Base-by-base conservation (phyloP, 2,797 vertebrate species). In the Argyrosomus regius region DNA sequence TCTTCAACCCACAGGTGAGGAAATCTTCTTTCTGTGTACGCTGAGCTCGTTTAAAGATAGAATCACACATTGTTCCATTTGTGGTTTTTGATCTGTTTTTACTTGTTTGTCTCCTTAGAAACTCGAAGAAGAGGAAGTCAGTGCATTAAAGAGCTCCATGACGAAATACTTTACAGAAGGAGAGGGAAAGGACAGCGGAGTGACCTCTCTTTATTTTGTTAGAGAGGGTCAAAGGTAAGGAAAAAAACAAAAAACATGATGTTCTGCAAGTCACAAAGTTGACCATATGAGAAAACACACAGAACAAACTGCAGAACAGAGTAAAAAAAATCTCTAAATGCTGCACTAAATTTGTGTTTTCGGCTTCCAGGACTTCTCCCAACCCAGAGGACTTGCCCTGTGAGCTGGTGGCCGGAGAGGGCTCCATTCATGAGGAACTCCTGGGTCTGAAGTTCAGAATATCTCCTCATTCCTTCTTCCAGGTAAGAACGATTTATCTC, bases 391-490 rank as follows among this genome's bases (percentile, higher is more conserved):
- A 97, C 83, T 75, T 99, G 79, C 96, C 97, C 22, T 95, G 97
- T 86, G 97, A 99, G 81, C 96, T 97, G 0, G 92, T 99, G 69
- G 92, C 95, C 8, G 98, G 98, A 68, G 96, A 98, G 14, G 87
- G 88, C 66, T 96, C 95, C 90, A 99, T 99, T 68, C 94, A 96
- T 0, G 98, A 99, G 89, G 96, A 99, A 63, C 93, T 99, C 59
- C 95, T 99, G n/a, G 97, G 97, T 8, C 89, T 99, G 1, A 96
- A 95, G 72, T 99, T 99, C 84, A 95, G 96, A 60, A 98, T 99
- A 85, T 99, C 98, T 58, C 98, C 98, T 58, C 97, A 99, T 62
- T 98, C 98, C 0, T 99, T 99, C 92, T 99, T 99, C 90, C 98
- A 99, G 94, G 98, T 98, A 26, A 77, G 54, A 58, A 26, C 39